Base-by-base conservation (phyloP, 2,113 vertebrate genomes). In the Psephotus haematonotus region DNA sequence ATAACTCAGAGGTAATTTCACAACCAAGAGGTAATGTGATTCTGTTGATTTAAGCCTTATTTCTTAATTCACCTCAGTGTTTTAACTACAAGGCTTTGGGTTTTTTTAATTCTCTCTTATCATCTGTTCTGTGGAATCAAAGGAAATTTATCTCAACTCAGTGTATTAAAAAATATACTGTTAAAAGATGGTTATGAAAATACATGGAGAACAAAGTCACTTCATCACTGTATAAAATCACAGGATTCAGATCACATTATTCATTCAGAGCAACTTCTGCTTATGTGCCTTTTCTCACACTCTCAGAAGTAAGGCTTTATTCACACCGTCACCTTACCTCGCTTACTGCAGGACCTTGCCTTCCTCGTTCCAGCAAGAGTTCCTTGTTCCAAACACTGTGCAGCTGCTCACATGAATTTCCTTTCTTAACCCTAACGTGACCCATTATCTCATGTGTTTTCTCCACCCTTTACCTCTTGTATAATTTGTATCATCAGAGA, bases 111-210 rank as follows among this genome's bases (percentile, higher is more conserved):
- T 93, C 64, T 84, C 43, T 83, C 92, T 95, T 47, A 76, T 79
- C 69, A 64, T 86, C 81, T 59, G 17, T 80, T 64, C 78, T 82
- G 76, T 87, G 59, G 72, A 97, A 96, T 97, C 96, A 97, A 97
- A 97, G 91, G 74, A 95, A 97, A 97, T 95, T 95, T 96, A 96
- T 96, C 96, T 97, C 81, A 92, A 82, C 92, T 93, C 93, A 53
- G 60, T 93, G 85, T 95, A 93, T 95, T 94, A 92, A 95, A 89
- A 97, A 96, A 83, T 80, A 92, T 23, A 95, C 59, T 19, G 16
- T 82, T 92, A 85, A 85, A 96, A 92, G 86, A 63, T 62, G 90
- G 80, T 69, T 80, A 94, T 92, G 83, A 89, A 97, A 97, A 96
- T 50, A 43, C 55, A 59, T 4, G 14, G 52, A 85, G 92, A 97